A percentile compares a stretch with the other conserved stretches of the same genome.
These are phyloP conservation scores for Cathartes aura DNA, from an alignment of 2,113 vertebrate genomes.

Conservation along the genomic window DNA sequence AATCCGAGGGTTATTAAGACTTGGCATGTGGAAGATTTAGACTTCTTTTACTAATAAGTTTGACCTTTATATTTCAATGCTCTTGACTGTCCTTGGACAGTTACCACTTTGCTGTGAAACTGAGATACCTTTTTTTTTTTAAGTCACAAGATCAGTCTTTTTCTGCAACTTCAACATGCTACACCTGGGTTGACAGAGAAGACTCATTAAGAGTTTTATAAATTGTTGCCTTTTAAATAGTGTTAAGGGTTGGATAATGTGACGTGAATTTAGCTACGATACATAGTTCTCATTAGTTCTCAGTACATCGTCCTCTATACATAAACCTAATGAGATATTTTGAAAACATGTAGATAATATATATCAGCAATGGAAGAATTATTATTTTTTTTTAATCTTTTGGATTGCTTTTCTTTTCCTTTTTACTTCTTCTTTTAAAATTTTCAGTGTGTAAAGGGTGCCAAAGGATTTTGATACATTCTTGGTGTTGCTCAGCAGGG, in stretches of 20 bases:
- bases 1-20: neutral
- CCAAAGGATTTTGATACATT: neutral
- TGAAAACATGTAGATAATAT: neutral
- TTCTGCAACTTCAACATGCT: neutral
- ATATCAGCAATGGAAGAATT: neutral
- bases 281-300: neutral
- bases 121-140: neutral
- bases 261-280: neutral
- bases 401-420: neutral
- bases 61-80: constrained; percentile 42
- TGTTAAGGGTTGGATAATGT: neutral
- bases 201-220: neutral
- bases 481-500: neutral
- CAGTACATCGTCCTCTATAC: neutral
- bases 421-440: neutral
- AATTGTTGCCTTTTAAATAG: neutral
- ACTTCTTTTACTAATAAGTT: constrained; percentile 16
- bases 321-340: neutral
- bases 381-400: neutral
- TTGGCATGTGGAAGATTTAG: neutral
- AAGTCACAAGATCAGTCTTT: neutral
- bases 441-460: neutral
- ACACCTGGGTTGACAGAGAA: neutral
- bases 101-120: neutral
- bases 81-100: constrained; percentile 17